Conservation (phyloP, 2,797 vertebrate species). For the Oryzias dopingdopingensis region DNA sequence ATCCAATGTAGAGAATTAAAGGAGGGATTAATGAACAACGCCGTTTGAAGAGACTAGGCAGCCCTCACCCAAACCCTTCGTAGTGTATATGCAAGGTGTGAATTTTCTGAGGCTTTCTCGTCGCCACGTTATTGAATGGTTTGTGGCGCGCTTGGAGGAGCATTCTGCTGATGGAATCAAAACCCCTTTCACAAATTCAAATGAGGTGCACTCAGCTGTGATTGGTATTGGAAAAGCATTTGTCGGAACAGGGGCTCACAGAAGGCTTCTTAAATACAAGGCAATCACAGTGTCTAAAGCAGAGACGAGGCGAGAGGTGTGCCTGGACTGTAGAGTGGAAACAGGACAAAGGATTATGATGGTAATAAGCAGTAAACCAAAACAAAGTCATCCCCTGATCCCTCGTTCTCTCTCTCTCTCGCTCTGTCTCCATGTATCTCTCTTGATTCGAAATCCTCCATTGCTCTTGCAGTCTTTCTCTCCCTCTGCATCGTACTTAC, state of each 20-base stretch:
- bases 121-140: conserved; percentile 73
- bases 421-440: conserved; percentile 42
- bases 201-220: conserved; percentile 82
- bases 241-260: conserved; percentile 79
- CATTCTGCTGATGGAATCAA: conserved; percentile 84
- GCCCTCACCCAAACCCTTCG: conserved; percentile 48
- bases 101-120: conserved; percentile 67
- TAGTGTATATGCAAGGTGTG: conserved; percentile 60
- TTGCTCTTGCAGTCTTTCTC: conserved; percentile 24
- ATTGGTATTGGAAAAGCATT: conserved; percentile 85
- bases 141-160: conserved; percentile 70
- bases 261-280: conserved; percentile 82
- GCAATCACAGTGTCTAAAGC: conserved; percentile 77
- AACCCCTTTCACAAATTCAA: conserved; percentile 82
- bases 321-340: conserved; percentile 75
- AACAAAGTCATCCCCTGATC: conserved; percentile 81
- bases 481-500: conserved; percentile 50
- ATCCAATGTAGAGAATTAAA: conserved; percentile 62
- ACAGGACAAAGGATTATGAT: conserved; percentile 80
- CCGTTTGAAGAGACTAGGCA: conserved; percentile 49
- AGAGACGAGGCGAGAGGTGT: conserved; percentile 74
- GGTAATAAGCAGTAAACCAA: conserved; percentile 83
- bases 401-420: conserved; percentile 58
- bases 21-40: conserved; percentile 68
- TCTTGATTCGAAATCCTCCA: conserved; percentile 66